Conservation (phyloP, 2,113 vertebrate species). For the Ovis aries region ARS-UI_Ramb_v3.0 NC_056073.1:41013001-41013500, state of each 20-base stretch:
- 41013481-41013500: constrained; percentile 56
- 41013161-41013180: neutral
- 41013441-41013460: constrained; percentile 69
- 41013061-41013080: neutral
- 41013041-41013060: neutral
- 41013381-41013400: constrained; percentile 62
- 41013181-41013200: neutral
- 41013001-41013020: neutral
- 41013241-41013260: constrained; percentile 58
- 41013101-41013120: neutral
- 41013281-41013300: constrained; percentile 69
- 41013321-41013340: constrained; percentile 51
- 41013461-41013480: constrained; percentile 48
- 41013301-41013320: constrained; percentile 74
- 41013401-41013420: constrained; percentile 61
- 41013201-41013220: neutral
- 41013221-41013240: neutral
- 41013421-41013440: constrained; percentile 71
- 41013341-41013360: constrained; percentile 53
- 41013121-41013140: neutral
- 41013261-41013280: constrained; percentile 52
- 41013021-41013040: neutral
- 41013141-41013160: neutral
- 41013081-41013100: neutral
- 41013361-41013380: constrained; percentile 62